Percentiles rank a stretch among this genome's conserved stretches.
Evolutionary conservation across 2,888 invertebrate genomes (phyloP).

Genomic region (Tortrix viridana): DNA sequence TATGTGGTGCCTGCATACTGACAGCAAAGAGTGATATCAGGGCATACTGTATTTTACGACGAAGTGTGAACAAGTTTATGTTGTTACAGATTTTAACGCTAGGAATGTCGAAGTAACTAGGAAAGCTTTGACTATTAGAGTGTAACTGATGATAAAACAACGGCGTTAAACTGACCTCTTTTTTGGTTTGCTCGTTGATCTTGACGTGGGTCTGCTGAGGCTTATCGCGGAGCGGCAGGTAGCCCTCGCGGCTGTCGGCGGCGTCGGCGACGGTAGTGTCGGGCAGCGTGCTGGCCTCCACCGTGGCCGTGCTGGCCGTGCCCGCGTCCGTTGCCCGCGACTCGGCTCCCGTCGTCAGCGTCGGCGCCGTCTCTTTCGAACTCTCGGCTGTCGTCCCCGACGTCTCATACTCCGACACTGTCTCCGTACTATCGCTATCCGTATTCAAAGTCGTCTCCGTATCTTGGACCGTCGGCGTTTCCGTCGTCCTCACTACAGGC

Average conservation of each 20-base stretch:
- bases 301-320: constrained; percentile 64
- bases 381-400: constrained; percentile 66
- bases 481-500: constrained; percentile 71
- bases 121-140: constrained; percentile 70
- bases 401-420: constrained; percentile 68
- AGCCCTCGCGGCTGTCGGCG: constrained; percentile 79
- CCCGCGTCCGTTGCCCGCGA: constrained; percentile 66
- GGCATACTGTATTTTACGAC: constrained; percentile 14
- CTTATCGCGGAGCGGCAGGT: constrained; percentile 77
- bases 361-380: constrained; percentile 62
- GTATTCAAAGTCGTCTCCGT: constrained; percentile 76
- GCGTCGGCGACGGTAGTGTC: constrained; percentile 70
- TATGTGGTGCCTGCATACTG: constrained; percentile 53
- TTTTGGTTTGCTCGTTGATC: constrained; percentile 82
- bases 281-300: constrained; percentile 65
- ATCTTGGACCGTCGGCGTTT: constrained; percentile 68
- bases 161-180: constrained; percentile 79
- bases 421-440: constrained; percentile 80
- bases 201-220: constrained; percentile 78
- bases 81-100: constrained; percentile 51
- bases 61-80: constrained; percentile 32
- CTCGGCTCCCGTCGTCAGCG: constrained; percentile 66
- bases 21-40: constrained; percentile 41
- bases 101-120: constrained; percentile 49
- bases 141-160: constrained; percentile 70